A percentile compares a stretch with the other conserved stretches of the same genome.
Evolutionary conservation across 2,888 invertebrate genomes (phyloP).

Genomic region (Drosophila nr. fundita): DNA sequence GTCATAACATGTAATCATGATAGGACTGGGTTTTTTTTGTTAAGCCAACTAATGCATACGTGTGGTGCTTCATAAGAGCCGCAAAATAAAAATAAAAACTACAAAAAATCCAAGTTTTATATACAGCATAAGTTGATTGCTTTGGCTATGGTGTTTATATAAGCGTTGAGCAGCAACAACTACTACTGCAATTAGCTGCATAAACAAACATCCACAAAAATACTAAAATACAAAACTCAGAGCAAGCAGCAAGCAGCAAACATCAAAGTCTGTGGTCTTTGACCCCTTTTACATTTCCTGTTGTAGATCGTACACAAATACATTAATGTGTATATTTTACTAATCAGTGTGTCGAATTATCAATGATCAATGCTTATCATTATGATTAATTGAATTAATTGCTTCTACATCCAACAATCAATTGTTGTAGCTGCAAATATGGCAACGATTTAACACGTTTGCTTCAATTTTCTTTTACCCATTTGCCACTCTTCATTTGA

Average conservation of each 20-base stretch:
- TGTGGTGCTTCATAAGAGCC: constrained; percentile 51
- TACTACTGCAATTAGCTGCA: constrained; percentile 55
- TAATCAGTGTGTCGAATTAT: constrained; percentile 19
- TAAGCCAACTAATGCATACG: constrained; percentile 50
- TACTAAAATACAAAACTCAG: constrained; percentile 12
- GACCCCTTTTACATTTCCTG: constrained; percentile 50
- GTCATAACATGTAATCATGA: constrained; percentile 57
- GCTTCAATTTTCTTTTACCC: background rate
- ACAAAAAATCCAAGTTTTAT: constrained; percentile 22
- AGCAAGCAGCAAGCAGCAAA: constrained; percentile 22
- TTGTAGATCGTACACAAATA: constrained; percentile 27
- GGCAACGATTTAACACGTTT: background rate
- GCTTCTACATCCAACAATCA: background rate
- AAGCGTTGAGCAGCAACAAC: constrained; percentile 21
- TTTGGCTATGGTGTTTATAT: constrained; percentile 45
- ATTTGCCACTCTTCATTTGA: background rate
- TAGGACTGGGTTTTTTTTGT: constrained; percentile 30
- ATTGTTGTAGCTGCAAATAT: background rate
- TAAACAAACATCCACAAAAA: constrained; percentile 50
- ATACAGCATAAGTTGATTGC: constrained; percentile 23
- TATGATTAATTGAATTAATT: constrained; percentile 21
- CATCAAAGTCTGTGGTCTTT: constrained; percentile 48
- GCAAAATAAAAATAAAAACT: constrained; percentile 11
- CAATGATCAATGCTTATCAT: constrained; percentile 3
- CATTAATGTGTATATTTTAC: constrained; percentile 16